Evolutionary conservation across 2,888 invertebrate species (phyloP).

Genomic region (Drosophila emarginata): DNA sequence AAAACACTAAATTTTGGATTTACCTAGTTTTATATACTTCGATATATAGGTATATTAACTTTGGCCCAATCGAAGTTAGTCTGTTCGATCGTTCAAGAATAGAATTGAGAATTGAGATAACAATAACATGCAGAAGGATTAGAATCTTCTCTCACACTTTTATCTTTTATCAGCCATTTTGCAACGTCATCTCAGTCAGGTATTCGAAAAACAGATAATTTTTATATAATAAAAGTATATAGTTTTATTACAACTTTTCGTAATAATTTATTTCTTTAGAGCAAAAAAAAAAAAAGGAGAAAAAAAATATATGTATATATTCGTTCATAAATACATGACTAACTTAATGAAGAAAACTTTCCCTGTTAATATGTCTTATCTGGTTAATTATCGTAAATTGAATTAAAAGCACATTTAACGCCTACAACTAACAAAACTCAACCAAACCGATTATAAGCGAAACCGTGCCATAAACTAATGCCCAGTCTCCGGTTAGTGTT

Average conservation of each 20-base stretch:
- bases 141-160: too few species aligned
- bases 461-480: constrained; percentile 18
- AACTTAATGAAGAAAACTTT: constrained; percentile 1
- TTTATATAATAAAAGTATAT: too few species aligned
- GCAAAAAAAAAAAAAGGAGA: background rate
- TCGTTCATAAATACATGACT: background rate
- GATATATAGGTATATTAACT: too few species aligned
- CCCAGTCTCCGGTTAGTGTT: constrained; percentile 24
- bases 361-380: constrained; percentile 4
- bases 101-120: too few species aligned
- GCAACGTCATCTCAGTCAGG: too few species aligned
- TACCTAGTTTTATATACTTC: too few species aligned
- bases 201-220: too few species aligned
- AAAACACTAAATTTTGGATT: too few species aligned
- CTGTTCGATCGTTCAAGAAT: too few species aligned
- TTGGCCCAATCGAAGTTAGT: too few species aligned
- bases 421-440: constrained; percentile 49
- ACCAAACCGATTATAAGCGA: background rate
- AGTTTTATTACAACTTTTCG: background rate
- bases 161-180: too few species aligned
- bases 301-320: constrained; percentile 2
- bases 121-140: too few species aligned
- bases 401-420: constrained; percentile 68
- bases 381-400: constrained; percentile 55
- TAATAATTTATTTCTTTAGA: background rate